Evolutionary conservation across 1,140 invertebrate species (phyloP), one percentile per base, ranked within the genome.

Genomic region (Tetramorium alpestre): DNA sequence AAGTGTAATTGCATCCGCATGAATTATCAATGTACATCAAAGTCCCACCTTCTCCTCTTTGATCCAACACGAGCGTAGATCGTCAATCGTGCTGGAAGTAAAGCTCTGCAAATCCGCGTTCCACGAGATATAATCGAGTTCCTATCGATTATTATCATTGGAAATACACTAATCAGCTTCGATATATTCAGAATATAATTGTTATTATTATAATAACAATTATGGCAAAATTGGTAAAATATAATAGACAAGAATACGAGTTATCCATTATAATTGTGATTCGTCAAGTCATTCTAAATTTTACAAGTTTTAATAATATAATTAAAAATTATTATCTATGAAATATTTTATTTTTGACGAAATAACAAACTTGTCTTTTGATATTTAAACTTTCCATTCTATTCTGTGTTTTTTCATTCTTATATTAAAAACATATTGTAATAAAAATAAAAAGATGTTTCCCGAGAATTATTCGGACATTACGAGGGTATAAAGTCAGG

Each of bases 1-100:
- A 91, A 93, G 90, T 93, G 90, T 94, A 94, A 94, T 94, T 93
- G 93, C 91, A 93, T 93, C 73, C 91, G 86, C 92, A 91, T 90
- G 86, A 93, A 91, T 90, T 92, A 90, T 80, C 87, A 73, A 44
- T 80, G 72, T 56, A 49, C 85, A 78, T 90, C 89, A 90, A 90
- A 90, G 88, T 89, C 69, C 33, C 58, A 51, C 33, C 82, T 75
- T 13, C 2, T 44, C 41, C 67, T 1, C 18, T 44, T 78, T 73
- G 56, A 54, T 25, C 18, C n/a, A 16, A 54, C 28, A 69, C 8
- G 41, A 47, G 44, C 28, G 28, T 25, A 18, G 54, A 75, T 56
- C 25, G 69, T 51, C 80, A 80, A 44, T 25, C 44, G 28, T n/a
- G 44, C 8, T 84, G 69, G 28, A 84, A 75, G 41, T 44, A 67